A percentile compares a stretch with the other conserved stretches of the same genome.
Conservation (phyloP, 1,140 invertebrate species). For the Rhagoletis zephyria region DNA sequence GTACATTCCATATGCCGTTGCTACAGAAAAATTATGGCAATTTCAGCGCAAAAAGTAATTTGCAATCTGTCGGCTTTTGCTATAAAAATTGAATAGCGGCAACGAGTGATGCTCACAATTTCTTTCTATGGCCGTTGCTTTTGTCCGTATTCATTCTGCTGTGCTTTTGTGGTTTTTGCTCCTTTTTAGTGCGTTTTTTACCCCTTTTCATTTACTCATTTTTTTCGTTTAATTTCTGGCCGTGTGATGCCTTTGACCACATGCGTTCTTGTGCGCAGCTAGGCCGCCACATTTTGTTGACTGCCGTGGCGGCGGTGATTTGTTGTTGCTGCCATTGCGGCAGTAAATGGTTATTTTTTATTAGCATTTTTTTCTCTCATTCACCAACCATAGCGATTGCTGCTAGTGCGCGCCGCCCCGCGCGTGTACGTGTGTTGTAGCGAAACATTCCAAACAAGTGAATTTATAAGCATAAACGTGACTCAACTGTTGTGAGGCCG, state of each 20-base stretch:
- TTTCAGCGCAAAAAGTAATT: constrained; percentile 55
- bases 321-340: constrained; percentile 40
- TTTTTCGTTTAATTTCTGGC: constrained; percentile 18
- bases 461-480: constrained; percentile 57
- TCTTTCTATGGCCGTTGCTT: not conserved
- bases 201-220: not conserved
- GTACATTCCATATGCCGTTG: constrained; percentile 17
- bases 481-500: constrained; percentile 33
- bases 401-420: not conserved
- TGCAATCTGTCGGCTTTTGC: constrained; percentile 57
- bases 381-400: constrained; percentile 5
- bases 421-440: not conserved
- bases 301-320: constrained; percentile 19
- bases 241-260: constrained; percentile 18
- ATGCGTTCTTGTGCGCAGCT: not conserved
- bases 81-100: constrained; percentile 45
- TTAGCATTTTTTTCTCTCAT: constrained; percentile 10
- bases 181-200: constrained; percentile 11
- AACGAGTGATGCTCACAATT: constrained; percentile 53
- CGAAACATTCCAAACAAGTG: constrained; percentile 55
- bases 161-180: not conserved
- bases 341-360: constrained; percentile 50
- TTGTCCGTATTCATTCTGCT: too few species aligned
- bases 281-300: not conserved
- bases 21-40: constrained; percentile 48